Percentiles rank a stretch among this genome's conserved stretches.
Evolutionary conservation across 2,797 vertebrate species (phyloP).

Genomic region (Xerus rutilus): DNA sequence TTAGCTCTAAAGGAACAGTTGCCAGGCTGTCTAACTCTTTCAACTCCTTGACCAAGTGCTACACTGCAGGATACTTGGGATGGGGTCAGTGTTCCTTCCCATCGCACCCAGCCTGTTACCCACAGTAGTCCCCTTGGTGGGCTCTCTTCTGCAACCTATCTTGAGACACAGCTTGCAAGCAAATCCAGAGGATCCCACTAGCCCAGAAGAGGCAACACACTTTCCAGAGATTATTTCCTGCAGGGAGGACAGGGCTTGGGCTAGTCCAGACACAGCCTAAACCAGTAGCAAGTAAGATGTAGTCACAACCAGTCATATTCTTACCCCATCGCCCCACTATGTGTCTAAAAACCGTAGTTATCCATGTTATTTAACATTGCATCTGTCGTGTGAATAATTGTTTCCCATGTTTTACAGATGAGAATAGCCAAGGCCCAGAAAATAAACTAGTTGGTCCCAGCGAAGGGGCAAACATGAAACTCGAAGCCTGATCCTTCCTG

Average conservation of each 20-base stretch:
- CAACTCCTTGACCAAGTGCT: background rate
- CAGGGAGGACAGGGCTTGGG: background rate
- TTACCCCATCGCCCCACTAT: background rate
- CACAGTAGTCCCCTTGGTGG: background rate
- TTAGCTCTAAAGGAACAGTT: background rate
- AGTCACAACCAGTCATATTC: background rate
- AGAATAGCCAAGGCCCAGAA: background rate
- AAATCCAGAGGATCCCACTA: background rate
- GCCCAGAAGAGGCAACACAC: background rate
- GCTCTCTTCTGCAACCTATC: background rate
- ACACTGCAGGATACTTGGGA: background rate
- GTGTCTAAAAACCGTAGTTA: background rate
- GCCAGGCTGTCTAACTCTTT: background rate
- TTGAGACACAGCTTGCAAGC: background rate
- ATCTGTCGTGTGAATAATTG: conserved; percentile 23
- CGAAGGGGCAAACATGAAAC: background rate
- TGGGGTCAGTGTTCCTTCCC: background rate
- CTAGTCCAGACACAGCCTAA: background rate
- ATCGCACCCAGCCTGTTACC: background rate
- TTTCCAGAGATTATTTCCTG: conserved; percentile 26
- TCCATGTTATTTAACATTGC: background rate
- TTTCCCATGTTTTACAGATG: conserved; percentile 48
- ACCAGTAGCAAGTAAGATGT: background rate
- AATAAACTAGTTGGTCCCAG: background rate
- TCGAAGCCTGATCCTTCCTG: conserved; percentile 1